Percentiles rank a stretch among this genome's conserved stretches.
Evolutionary conservation across 2,113 vertebrate species (phyloP).

Genomic region (Pterophyllum scalare): DNA sequence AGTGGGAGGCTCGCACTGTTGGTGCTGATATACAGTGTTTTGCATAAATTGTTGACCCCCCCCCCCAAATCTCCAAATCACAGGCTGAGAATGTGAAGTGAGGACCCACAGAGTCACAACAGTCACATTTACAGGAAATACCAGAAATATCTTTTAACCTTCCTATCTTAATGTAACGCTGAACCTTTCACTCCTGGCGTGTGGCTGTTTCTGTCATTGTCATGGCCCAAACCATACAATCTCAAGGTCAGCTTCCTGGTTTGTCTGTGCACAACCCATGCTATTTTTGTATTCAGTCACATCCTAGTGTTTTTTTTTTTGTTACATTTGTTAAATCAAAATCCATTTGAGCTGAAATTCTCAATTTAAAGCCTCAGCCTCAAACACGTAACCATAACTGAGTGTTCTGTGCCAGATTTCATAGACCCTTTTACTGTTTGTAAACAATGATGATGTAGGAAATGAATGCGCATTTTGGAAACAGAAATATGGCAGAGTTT

Average conservation of each 20-base stretch:
- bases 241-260: not conserved
- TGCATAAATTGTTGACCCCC: not conserved
- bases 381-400: not conserved
- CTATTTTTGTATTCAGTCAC: not conserved
- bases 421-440: no score
- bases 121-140: not conserved
- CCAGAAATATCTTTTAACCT: not conserved
- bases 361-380: not conserved
- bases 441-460: no score
- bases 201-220: not conserved
- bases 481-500: no score
- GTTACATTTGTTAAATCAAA: not conserved
- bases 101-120: not conserved
- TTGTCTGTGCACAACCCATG: not conserved
- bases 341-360: not conserved
- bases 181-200: not conserved
- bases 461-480: no score
- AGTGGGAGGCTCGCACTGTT: not conserved
- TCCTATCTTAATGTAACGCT: not conserved
- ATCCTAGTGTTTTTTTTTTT: not conserved
- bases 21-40: not conserved
- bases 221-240: not conserved
- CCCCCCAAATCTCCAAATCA: not conserved
- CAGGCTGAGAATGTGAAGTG: not conserved
- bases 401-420: not conserved